Evolutionary conservation across 2,888 invertebrate genomes (phyloP), one percentile per base, ranked within the genome.

Genomic region (Eupithecia dodoneata): DNA sequence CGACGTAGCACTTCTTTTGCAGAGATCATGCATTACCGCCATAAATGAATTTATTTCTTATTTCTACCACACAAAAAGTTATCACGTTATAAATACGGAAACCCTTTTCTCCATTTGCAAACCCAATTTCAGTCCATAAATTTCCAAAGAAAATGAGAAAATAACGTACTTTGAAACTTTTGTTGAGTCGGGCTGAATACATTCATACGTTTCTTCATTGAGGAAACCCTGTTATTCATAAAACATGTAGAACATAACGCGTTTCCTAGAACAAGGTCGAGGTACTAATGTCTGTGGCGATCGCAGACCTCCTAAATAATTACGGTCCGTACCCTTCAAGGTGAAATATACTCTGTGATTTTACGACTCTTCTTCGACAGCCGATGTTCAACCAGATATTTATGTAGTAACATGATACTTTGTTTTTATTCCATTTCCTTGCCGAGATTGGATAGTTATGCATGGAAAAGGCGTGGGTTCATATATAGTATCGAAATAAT

Each of bases 241-340:
- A 63, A 63, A 63, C 30, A 63, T 63, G 63, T 30, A 63, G 47
- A 78, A 78, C 65, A 52, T 72, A 76, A 55, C 65, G 70, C 71
- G 70, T 72, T 78, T 75, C 72, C 55, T 74, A 74, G 74, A 63
- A 78, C 75, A 74, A 81, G 81, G 82, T 77, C 82, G 82, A 77
- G 79, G 79, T 81, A 86, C 83, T 87, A 86, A 88, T 85, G 85
- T 84, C 84, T 83, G 81, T 80, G 83, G 83, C 82, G 83, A 83
- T 85, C 82, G 85, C 82, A 76, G 79, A 83, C 82, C 81, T 81
- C 73, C 80, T 83, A 85, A 87, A 85, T 89, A 87, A 89, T 88
- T 87, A 87, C 86, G 87, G 86, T 87, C 82, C 76, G 78, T 69
- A 73, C 79, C 81, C 81, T 76, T 81, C 79, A 71, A 74, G 77